Percentiles rank a stretch among this genome's conserved stretches.
Evolutionary conservation across 2,797 vertebrate species (phyloP).

Genomic region (Platalea minor): DNA sequence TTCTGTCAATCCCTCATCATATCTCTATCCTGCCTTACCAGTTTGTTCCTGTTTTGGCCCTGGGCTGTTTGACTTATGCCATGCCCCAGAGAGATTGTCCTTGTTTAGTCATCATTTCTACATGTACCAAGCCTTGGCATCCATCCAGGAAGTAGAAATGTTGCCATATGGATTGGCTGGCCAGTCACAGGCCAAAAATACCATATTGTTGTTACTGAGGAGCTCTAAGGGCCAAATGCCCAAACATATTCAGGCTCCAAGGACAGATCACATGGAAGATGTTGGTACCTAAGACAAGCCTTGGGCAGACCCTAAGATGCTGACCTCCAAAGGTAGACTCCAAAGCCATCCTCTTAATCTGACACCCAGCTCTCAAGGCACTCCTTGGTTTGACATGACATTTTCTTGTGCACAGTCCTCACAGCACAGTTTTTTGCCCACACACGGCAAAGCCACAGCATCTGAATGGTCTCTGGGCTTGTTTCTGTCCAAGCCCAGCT

Average conservation of each 20-base stretch:
- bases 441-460: background rate
- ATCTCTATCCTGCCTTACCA: background rate
- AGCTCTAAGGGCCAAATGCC: background rate
- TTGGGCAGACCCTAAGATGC: background rate
- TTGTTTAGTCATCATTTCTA: background rate
- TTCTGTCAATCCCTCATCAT: background rate
- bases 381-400: background rate
- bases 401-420: background rate
- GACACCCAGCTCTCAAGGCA: background rate
- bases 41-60: constrained; percentile 14
- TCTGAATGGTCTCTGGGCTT: background rate
- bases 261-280: background rate
- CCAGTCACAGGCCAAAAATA: background rate
- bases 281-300: background rate
- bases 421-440: background rate
- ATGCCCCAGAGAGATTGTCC: background rate
- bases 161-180: background rate
- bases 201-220: background rate
- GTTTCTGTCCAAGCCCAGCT: background rate
- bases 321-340: background rate
- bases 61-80: background rate
- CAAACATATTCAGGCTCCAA: background rate
- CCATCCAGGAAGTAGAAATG: background rate
- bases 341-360: background rate
- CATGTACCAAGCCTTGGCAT: background rate